A percentile compares a stretch with the other conserved stretches of the same genome.
Evolutionary conservation across 2,888 invertebrate genomes (phyloP).

Genomic region (Hyposoter dolosus): DNA sequence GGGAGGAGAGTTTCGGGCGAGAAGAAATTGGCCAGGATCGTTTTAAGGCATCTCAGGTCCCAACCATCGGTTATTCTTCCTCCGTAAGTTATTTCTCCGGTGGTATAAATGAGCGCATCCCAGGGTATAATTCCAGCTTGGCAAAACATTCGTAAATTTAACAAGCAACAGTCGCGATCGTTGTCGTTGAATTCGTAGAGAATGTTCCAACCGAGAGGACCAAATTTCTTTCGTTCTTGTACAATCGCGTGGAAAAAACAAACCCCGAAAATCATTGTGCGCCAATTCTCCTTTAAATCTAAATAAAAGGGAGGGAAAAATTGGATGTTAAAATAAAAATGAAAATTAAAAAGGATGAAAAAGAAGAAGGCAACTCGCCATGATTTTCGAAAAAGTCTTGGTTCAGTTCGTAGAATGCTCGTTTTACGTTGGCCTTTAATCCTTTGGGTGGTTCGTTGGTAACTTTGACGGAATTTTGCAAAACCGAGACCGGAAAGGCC

Average conservation of each 20-base stretch:
- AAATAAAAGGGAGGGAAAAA: too few species aligned
- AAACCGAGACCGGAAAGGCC: conserved; percentile 94
- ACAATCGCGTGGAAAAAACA: conserved; percentile 97
- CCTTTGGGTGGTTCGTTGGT: conserved; percentile 98
- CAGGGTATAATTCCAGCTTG: conserved; percentile 90
- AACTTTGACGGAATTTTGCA: conserved; percentile 97
- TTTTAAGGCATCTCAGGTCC: conserved; percentile 95
- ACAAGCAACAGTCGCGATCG: conserved; percentile 95
- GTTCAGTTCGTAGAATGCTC: conserved; percentile 92
- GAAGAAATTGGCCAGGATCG: conserved; percentile 93
- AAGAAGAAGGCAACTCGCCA: conserved; percentile 85
- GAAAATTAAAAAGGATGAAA: not conserved
- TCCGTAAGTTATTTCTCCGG: conserved; percentile 97
- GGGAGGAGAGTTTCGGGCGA: conserved; percentile 88
- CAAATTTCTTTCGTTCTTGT: conserved; percentile 97
- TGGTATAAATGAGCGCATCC: conserved; percentile 96
- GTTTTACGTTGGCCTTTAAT: conserved; percentile 93
- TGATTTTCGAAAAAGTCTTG: conserved; percentile 93
- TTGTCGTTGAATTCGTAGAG: conserved; percentile 97
- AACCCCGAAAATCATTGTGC: conserved; percentile 91
- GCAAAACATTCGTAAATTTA: conserved; percentile 95
- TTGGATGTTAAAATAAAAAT: conserved; percentile 62
- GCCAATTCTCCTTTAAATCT: conserved; percentile 90
- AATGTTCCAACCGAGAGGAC: conserved; percentile 97
- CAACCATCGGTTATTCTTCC: conserved; percentile 97